Conservation (phyloP, 2,888 invertebrate species). For the Alitta virens region DNA sequence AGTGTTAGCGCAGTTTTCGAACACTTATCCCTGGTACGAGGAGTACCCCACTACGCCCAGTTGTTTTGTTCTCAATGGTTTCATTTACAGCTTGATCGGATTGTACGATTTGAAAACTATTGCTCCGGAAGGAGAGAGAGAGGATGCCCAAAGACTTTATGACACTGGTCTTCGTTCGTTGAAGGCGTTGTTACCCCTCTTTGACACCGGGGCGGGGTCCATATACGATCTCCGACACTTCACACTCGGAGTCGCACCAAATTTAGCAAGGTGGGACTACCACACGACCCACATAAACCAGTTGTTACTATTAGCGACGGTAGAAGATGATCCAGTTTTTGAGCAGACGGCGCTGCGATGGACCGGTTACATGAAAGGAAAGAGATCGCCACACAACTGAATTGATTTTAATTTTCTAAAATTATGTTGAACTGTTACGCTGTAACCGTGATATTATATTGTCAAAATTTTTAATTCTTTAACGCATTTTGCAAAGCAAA, state of each 20-base stretch:
- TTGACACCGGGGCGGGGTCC: conserved; percentile 89
- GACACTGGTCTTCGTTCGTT: conserved; percentile 66
- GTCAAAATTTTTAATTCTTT: too few species aligned
- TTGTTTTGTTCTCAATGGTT: conserved; percentile 91
- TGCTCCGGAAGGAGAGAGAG: conserved; percentile 67
- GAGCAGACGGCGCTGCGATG: conserved; percentile 83
- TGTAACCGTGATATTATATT: too few species aligned
- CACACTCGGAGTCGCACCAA: conserved; percentile 70
- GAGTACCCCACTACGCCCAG: conserved; percentile 96
- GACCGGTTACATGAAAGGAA: conserved; percentile 95
- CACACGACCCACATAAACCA: conserved; percentile 98
- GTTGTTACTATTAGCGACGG: conserved; percentile 73
- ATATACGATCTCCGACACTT: conserved; percentile 95
- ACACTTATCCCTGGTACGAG: conserved; percentile 89
- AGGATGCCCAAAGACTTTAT: conserved; percentile 49
- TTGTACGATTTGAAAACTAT: conserved; percentile 85
- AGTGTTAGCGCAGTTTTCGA: conserved; percentile 66
- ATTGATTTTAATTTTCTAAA: too few species aligned
- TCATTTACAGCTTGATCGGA: conserved; percentile 94
- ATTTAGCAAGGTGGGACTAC: conserved; percentile 97
- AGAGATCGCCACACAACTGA: conserved; percentile 89
- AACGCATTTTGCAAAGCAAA: too few species aligned
- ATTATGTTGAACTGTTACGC: not conserved
- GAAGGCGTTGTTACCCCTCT: conserved; percentile 82
- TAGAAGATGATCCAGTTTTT: conserved; percentile 74